These are phyloP conservation scores for Leptoclinus maculatus DNA, from an alignment of 2,797 vertebrate species.

Conservation along the genomic window DNA sequence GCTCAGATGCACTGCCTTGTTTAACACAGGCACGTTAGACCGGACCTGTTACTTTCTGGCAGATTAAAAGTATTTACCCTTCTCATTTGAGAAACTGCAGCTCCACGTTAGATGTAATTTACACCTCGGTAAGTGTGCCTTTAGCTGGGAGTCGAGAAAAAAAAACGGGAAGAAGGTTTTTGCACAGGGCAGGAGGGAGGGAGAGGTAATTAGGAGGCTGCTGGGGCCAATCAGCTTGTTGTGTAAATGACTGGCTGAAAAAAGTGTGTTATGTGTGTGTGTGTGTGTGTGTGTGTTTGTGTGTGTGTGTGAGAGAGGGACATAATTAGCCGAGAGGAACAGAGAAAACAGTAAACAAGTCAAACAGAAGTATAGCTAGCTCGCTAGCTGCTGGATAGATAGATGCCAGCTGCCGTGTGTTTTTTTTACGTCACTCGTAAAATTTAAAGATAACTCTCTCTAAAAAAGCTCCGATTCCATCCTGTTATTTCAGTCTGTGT, in stretches of 20 bases:
- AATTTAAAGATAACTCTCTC: slow-evolving; percentile 77
- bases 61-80: slow-evolving; percentile 69
- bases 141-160: slow-evolving; percentile 56
- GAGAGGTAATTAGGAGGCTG: slow-evolving; percentile 69
- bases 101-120: slow-evolving; percentile 64
- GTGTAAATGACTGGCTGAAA: slow-evolving; percentile 68
- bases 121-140: slow-evolving; percentile 62
- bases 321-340: slow-evolving; percentile 59
- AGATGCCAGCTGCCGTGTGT: slow-evolving; percentile 45
- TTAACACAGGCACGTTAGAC: slow-evolving; percentile 62
- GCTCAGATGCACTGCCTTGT: slow-evolving; percentile 62
- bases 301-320: slow-evolving; percentile 27
- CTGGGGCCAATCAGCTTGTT: slow-evolving; percentile 69
- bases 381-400: slow-evolving; percentile 3
- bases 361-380: neutral
- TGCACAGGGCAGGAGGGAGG: slow-evolving; percentile 46
- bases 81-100: slow-evolving; percentile 66
- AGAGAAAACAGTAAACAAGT: slow-evolving; percentile 63
- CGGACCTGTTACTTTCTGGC: slow-evolving; percentile 71
- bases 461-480: slow-evolving; percentile 50
- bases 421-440: slow-evolving; percentile 67
- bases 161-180: slow-evolving; percentile 43
- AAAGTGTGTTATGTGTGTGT: slow-evolving; percentile 52
- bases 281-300: slow-evolving; percentile 22
- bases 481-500: slow-evolving; percentile 68